phyloP scores from a whole-genome alignment of 2,797 vertebrate species.

The Anguilla marmorata region DNA sequence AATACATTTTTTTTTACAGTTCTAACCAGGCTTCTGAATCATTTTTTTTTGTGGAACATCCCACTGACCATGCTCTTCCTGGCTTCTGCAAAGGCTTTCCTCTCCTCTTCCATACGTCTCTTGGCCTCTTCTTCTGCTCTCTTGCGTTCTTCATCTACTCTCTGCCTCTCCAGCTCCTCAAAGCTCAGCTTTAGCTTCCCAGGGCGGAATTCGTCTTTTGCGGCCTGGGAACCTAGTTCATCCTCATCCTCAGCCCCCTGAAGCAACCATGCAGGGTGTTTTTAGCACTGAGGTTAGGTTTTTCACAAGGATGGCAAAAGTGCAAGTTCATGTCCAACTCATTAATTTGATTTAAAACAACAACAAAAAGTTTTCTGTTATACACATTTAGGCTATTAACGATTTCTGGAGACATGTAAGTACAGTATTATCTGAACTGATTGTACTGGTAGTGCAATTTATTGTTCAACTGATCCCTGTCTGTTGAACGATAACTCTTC shows the following conservation, averaged over 20 bases:
- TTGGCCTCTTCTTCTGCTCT: slow-evolving; percentile 88
- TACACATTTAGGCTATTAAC: no score
- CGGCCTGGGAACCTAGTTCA: slow-evolving; percentile 48
- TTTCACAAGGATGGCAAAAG: neutral
- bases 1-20: neutral
- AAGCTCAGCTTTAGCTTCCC: slow-evolving; percentile 93
- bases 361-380: no score
- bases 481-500: no score
- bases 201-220: slow-evolving; percentile 80
- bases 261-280: neutral
- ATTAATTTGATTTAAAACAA: no score
- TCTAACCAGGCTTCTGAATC: neutral
- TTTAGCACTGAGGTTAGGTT: neutral
- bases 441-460: no score
- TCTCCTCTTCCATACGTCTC: slow-evolving; percentile 91
- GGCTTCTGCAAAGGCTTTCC: slow-evolving; percentile 91
- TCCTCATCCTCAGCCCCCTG: slow-evolving; percentile 78
- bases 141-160: slow-evolving; percentile 86
- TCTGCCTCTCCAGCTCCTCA: slow-evolving; percentile 90
- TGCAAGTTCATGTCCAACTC: no score
- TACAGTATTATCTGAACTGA: no score
- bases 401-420: no score
- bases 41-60: neutral
- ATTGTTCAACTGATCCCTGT: no score
- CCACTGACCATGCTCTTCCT: slow-evolving; percentile 89